Percentiles rank a stretch among this genome's conserved stretches.
Evolutionary conservation across 23 tunicate species (phyloP).

Genomic region (Ciona savignyi): DNA sequence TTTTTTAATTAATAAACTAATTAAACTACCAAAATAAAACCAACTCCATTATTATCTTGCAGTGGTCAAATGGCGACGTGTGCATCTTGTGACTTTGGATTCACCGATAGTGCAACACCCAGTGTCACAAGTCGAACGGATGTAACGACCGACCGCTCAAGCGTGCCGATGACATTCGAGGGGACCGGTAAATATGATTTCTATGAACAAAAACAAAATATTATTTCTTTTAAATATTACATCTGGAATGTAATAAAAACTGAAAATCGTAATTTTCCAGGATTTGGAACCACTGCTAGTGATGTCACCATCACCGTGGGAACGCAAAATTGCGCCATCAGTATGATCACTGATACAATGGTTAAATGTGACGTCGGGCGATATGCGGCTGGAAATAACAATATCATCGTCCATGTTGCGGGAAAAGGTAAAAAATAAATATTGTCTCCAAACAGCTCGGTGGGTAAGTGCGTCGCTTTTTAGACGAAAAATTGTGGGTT

Average conservation of each 20-base stretch:
- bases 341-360: slow-evolving; percentile 20
- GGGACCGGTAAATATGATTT: not conserved
- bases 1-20: no score
- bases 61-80: not conserved
- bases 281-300: slow-evolving; percentile 26
- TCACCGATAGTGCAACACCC: not conserved
- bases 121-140: not conserved
- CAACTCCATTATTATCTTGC: no score
- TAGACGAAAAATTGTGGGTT: no score
- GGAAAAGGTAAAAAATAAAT: slow-evolving; percentile 44
- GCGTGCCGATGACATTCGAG: not conserved
- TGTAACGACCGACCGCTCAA: not conserved
- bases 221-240: no score
- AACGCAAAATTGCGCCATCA: slow-evolving; percentile 14
- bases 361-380: slow-evolving; percentile 20
- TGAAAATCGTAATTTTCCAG: no score
- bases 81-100: not conserved
- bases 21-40: no score
- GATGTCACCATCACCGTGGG: slow-evolving; percentile 32
- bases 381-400: slow-evolving; percentile 26
- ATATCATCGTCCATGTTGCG: slow-evolving; percentile 4
- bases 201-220: no score
- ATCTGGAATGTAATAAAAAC: no score
- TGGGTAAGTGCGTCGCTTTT: no score
- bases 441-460: no score